A percentile compares a stretch with the other conserved stretches of the same genome.
Evolutionary conservation across 2,113 vertebrate species (phyloP).

Genomic region (Dasyurus viverrinus): DNA sequence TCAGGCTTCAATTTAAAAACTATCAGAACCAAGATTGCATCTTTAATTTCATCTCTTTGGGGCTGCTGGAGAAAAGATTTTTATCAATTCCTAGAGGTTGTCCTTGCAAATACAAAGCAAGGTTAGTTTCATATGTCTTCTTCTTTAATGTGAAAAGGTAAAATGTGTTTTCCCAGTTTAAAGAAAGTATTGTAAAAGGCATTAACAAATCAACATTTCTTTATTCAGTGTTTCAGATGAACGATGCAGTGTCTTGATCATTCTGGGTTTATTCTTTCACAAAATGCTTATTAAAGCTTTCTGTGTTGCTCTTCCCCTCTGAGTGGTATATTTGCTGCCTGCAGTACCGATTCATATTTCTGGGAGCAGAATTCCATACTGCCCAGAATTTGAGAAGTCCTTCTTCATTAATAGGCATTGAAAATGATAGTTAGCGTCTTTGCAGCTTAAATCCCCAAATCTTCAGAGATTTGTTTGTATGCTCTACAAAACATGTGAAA

Average conservation of each 20-base stretch:
- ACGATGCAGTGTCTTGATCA: neutral
- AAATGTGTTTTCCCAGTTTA: constrained; percentile 9
- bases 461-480: constrained; percentile 25
- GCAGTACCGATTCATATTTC: neutral
- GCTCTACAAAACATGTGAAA: neutral
- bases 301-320: neutral
- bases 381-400: constrained; percentile 36
- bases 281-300: neutral
- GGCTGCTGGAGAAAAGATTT: constrained; percentile 1
- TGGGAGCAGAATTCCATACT: neutral
- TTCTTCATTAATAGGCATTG: constrained; percentile 17
- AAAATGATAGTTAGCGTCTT: constrained; percentile 45
- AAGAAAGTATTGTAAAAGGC: constrained; percentile 33
- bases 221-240: constrained; percentile 20
- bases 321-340: constrained; percentile 51
- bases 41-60: neutral
- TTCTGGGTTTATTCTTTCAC: neutral
- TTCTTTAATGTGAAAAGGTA: constrained; percentile 48
- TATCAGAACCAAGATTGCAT: constrained; percentile 20
- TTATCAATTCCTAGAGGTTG: constrained; percentile 53
- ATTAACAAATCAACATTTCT: constrained; percentile 50
- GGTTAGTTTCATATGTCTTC: neutral
- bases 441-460: constrained; percentile 44
- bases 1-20: constrained; percentile 37
- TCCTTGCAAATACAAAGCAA: constrained; percentile 4